Conservation (phyloP, 1,140 invertebrate genomes). For the Sipha flava region DNA sequence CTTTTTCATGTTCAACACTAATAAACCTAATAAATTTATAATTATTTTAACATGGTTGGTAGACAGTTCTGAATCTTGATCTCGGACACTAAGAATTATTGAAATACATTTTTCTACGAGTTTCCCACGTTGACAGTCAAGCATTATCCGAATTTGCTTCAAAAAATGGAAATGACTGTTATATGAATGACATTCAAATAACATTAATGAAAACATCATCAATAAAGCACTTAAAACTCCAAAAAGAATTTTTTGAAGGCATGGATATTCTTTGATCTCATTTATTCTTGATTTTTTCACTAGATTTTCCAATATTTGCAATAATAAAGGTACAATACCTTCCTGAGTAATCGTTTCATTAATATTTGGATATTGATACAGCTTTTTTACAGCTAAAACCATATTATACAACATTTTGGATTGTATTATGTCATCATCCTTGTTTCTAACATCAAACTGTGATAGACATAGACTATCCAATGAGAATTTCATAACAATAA, state of each 20-base stretch:
- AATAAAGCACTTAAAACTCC: slow-evolving; percentile 52
- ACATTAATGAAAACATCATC: slow-evolving; percentile 52
- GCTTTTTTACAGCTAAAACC: slow-evolving; percentile 51
- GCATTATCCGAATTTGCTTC: slow-evolving; percentile 53
- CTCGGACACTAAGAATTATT: slow-evolving; percentile 49
- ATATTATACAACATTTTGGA: slow-evolving; percentile 52
- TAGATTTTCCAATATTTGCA: slow-evolving; percentile 34
- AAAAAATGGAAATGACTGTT: slow-evolving; percentile 53
- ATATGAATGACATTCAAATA: slow-evolving; percentile 47
- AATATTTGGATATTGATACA: slow-evolving; percentile 50
- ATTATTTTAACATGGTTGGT: slow-evolving; percentile 48
- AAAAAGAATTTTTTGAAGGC: slow-evolving; percentile 53
- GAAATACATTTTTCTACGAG: slow-evolving; percentile 51
- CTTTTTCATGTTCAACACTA: slow-evolving; percentile 52
- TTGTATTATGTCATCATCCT: slow-evolving; percentile 48
- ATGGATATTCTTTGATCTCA: slow-evolving; percentile 38
- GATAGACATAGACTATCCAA: slow-evolving; percentile 52
- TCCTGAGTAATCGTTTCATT: slow-evolving; percentile 53
- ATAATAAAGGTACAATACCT: slow-evolving; percentile 48
- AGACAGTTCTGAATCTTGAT: slow-evolving; percentile 40
- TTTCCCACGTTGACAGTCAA: slow-evolving; percentile 51
- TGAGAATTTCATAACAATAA: slow-evolving; percentile 54
- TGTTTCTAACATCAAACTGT: slow-evolving; percentile 48
- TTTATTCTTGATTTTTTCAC: slow-evolving; percentile 29
- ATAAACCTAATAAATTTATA: slow-evolving; percentile 50